Percentiles rank a stretch among this genome's conserved stretches.
These are phyloP conservation scores for Narcine bancroftii DNA, from an alignment of 2,113 vertebrate genomes.

Conservation along the genomic window DNA sequence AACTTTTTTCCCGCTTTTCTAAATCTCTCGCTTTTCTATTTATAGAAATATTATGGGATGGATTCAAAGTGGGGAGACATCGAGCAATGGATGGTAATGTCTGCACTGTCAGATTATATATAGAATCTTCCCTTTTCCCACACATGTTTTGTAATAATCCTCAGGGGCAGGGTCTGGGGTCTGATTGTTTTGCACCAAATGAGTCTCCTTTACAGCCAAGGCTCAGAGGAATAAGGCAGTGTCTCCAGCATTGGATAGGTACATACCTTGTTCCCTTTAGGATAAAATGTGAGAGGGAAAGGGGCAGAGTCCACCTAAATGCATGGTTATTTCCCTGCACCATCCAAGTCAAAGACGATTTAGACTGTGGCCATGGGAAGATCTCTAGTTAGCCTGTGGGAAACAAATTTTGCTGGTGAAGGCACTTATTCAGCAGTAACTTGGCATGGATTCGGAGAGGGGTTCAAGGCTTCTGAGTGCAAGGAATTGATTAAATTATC, in stretches of 20 bases:
- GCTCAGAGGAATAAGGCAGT: not conserved
- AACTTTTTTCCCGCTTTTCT: not conserved
- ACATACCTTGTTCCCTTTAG: no score
- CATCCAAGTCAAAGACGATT: not conserved
- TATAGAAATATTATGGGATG: slow-evolving; percentile 87
- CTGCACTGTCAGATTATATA: slow-evolving; percentile 35
- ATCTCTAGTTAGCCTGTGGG: not conserved
- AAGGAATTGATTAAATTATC: not conserved
- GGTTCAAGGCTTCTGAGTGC: not conserved
- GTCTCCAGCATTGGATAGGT: no score
- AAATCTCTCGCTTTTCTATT: slow-evolving; percentile 10
- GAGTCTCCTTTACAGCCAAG: not conserved
- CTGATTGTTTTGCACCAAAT: not conserved
- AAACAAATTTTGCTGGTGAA: no score
- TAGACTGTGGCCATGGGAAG: not conserved
- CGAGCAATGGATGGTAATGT: slow-evolving; percentile 96
- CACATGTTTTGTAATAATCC: not conserved
- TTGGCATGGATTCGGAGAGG: not conserved
- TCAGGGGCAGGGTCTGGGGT: not conserved
- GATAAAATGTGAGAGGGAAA: no score
- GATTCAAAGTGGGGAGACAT: slow-evolving; percentile 91
- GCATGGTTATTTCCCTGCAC: not conserved
- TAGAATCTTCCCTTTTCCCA: not conserved
- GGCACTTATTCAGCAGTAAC: not conserved
- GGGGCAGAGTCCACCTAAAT: not conserved